A percentile compares a stretch with the other conserved stretches of the same genome.
phyloP scores from a whole-genome alignment of 2,888 invertebrate genomes.

The Rutpela maculata region DNA sequence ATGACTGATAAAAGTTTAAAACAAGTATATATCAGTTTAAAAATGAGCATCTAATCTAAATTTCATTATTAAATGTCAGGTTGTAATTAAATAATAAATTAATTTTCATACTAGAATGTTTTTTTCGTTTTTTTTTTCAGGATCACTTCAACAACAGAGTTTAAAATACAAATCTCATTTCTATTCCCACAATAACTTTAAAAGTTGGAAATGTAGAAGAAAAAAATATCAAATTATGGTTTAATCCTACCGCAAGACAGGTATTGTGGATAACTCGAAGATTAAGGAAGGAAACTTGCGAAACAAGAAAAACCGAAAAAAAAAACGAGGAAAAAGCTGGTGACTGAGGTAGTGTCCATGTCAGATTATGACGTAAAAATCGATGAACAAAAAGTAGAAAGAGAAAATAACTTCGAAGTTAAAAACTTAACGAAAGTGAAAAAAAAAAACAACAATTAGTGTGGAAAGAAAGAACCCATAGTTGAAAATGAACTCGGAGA shows the following conservation, averaged over 20 bases:
- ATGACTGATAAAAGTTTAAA: no score
- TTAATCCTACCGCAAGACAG: conserved; percentile 69
- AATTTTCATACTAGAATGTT: background rate
- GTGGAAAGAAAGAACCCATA: conserved; percentile 42
- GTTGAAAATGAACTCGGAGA: conserved; percentile 52
- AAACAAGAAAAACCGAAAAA: conserved; percentile 51
- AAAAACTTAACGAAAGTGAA: conserved; percentile 23
- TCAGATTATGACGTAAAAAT: conserved; percentile 46
- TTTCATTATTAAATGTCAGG: background rate
- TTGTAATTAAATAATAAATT: no score
- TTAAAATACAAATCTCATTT: conserved; percentile 75
- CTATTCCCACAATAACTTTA: conserved; percentile 73
- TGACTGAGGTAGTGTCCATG: conserved; percentile 48
- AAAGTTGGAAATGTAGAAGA: conserved; percentile 54
- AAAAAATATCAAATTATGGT: conserved; percentile 13
- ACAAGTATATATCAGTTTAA: no score
- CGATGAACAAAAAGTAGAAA: conserved; percentile 43
- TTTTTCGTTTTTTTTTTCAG: conserved; percentile 60
- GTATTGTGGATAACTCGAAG: conserved; percentile 63
- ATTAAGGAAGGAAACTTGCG: conserved; percentile 48
- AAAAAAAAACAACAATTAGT: conserved; percentile 15
- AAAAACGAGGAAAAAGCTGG: conserved; percentile 54
- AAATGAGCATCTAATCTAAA: no score
- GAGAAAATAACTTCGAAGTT: conserved; percentile 27
- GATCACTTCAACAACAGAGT: conserved; percentile 64